Percentiles rank a stretch among this genome's conserved stretches.
These are phyloP conservation scores for Danio aesculapii DNA, from an alignment of 2,797 vertebrate species.

Conservation along the genomic window DNA sequence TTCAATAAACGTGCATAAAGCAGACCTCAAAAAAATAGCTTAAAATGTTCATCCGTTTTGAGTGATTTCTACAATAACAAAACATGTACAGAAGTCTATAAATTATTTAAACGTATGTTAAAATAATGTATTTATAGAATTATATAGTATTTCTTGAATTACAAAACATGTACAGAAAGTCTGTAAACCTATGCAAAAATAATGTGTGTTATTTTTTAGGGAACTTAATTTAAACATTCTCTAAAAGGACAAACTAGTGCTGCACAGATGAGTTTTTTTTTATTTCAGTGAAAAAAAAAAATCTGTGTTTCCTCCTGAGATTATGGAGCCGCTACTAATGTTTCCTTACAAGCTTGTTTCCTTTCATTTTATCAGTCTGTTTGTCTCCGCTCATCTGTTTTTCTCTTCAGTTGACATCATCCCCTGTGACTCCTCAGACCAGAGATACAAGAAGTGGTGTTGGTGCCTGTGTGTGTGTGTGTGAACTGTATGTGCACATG, in stretches of 20 bases:
- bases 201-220: too few species aligned
- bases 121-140: too few species aligned
- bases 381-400: conserved; percentile 63
- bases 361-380: conserved; percentile 54
- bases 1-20: not conserved
- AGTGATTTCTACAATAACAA: not conserved
- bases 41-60: too few species aligned
- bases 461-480: conserved; percentile 49
- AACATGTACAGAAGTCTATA: not conserved
- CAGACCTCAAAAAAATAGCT: too few species aligned
- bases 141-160: too few species aligned
- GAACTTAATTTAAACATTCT: too few species aligned
- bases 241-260: too few species aligned
- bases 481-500: conserved; percentile 58
- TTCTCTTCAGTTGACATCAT: conserved; percentile 61
- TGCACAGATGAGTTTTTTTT: not conserved
- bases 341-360: conserved; percentile 26
- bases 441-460: conserved; percentile 43
- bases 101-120: not conserved
- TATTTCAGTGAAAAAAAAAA: not conserved
- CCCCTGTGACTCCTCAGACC: conserved; percentile 56
- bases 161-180: too few species aligned
- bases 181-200: too few species aligned
- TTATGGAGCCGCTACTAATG: conserved; percentile 21
- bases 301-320: conserved; percentile 29